Base-by-base conservation (phyloP, 1,140 invertebrate genomes). In the Euwallacea fornicatus region DNA sequence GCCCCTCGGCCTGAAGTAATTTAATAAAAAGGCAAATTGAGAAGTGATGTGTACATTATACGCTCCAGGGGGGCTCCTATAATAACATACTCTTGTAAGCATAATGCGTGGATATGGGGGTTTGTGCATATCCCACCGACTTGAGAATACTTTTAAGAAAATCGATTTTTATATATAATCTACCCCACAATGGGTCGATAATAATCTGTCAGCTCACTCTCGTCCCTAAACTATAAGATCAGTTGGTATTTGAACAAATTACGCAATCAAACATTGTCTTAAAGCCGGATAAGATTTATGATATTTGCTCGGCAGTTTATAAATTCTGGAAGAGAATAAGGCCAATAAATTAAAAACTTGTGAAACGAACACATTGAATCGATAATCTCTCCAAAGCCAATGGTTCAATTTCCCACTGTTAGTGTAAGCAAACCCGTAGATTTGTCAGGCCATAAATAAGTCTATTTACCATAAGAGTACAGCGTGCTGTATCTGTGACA, bases 11-110 rank as follows among this genome's bases (percentile, higher is more conserved):
- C 65, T 68, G 44, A 66, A 60, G 62, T 73, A 73, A 73, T 73
- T 73, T 73, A 73, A 73, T 73, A 64, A 73, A 73, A 69, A 69
- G 61, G 61, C 71, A 73, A 73, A 73, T 69, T 73, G 65, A 68
- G 66, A 68, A 68, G 66, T 68, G 56, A 68, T 68, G 66, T 68
- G 66, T 68, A 68, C 66, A 61, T 68, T 68, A 68, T 68, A 68
- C 66, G 66, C 66, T 69, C 44, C 67, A 53, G 33, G 47, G 41
- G 44, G 10, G 11, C 50, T 56, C 42, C 47, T 55, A 55, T 56
- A 62, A 69, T 69, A 69, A 69, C 47, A 55, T 63, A 69, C 47
- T 61, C 56, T 59, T 67, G 56, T 68, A 68, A 44, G 44, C 44
- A 10, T 68, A 68, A 68, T 68, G 56, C 47, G 65, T 60, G 42